phyloP scores from a whole-genome alignment of 2,113 vertebrate species.

The Sapajus apella region DNA sequence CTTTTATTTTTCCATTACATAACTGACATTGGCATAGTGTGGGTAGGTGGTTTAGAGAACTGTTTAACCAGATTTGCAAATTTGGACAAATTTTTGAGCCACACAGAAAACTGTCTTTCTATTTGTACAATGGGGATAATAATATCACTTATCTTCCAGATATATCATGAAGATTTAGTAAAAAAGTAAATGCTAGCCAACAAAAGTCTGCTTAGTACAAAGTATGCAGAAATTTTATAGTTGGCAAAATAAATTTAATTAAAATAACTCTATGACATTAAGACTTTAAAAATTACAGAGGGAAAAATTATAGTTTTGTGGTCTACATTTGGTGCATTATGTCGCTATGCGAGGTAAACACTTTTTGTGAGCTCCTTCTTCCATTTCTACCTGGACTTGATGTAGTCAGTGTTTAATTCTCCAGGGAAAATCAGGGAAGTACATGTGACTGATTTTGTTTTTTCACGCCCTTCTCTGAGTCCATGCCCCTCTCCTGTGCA shows the following conservation, averaged over 20 bases:
- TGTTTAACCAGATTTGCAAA: not conserved
- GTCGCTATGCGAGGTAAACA: not conserved
- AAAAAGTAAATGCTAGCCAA: not conserved
- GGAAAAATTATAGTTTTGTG: not conserved
- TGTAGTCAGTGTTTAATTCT: not conserved
- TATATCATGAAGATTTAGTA: not conserved
- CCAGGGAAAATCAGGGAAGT: not conserved
- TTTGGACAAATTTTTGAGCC: not conserved
- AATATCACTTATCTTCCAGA: not conserved
- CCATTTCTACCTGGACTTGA: not conserved
- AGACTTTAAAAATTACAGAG: conserved; percentile 1
- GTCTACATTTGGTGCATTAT: not conserved
- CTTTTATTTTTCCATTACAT: not conserved
- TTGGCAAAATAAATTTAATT: not conserved
- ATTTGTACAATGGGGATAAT: conserved; percentile 3
- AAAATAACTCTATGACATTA: conserved; percentile 15
- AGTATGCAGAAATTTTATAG: not conserved
- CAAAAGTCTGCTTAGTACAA: not conserved
- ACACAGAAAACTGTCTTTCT: not conserved
- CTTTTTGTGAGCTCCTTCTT: not conserved
- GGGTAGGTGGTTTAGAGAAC: not conserved
- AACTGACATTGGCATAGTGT: not conserved
- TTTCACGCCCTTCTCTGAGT: not conserved
- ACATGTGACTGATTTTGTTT: not conserved
- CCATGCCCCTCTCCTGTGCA: not conserved